Base-by-base conservation (phyloP, 2,797 vertebrate species). In the Pangasius krempfi region DNA sequence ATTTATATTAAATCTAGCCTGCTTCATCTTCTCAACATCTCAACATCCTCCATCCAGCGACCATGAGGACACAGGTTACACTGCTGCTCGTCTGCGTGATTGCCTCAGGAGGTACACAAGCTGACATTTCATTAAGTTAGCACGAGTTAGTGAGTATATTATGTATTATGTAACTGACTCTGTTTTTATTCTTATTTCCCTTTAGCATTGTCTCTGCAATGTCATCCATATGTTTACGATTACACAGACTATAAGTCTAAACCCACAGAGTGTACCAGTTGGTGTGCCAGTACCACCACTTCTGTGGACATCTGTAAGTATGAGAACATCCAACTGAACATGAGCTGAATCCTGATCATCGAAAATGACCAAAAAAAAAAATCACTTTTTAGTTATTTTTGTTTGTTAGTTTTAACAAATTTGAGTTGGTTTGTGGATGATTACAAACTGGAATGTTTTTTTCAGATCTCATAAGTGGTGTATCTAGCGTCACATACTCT, bases 231-330 rank as follows among this genome's bases (percentile, higher is more conserved):
- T 27, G 0, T 1, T 0, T 80, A 37, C n/a, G 1, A 81, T 58
- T 0, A 25, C 13, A 7, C 1, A 1, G 0, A 0, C 2, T 0
- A 0, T 7, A 0, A 6, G 0, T 1, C 1, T 1, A 5, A 2
- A 22, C 10, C 0, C 14, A 12, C 27, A 1, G 2, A 52, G 0
- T 84, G 82, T 13, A 5, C 27, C 9, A 1, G 5, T 30, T 3
- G 0, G 3, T 84, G 82, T 33, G 44, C 60, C 44, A 66, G 60
- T 0, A 30, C 60, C 33, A 84, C 62, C 44, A 84, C 44, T 22
- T 10, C 27, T 13, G 44, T 84, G 44, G 14, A 5, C 18, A 33
- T 68, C 44, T 20, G 82, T 84, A 50, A 52, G 82, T 84, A 68
- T 20, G 20, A 68, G 62, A 68, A 68, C n/a, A 30, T 68, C 27